These are phyloP conservation scores for Actinernus sp. DNA, from an alignment of 92 coral and sea anemone species.

Conservation along the genomic window DNA sequence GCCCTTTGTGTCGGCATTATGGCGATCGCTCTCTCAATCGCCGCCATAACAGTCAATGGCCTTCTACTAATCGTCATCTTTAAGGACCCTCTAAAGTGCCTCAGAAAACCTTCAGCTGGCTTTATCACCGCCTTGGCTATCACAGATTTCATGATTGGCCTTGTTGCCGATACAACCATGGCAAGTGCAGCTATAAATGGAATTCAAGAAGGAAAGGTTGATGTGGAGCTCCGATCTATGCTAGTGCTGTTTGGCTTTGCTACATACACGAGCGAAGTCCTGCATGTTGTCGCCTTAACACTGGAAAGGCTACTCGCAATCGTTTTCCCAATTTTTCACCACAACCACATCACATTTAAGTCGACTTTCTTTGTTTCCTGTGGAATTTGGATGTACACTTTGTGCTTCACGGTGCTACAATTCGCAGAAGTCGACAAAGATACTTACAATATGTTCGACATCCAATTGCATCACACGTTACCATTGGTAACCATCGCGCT, in stretches of 20 bases:
- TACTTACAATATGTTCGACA: constrained; percentile 36
- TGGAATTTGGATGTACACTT: neutral
- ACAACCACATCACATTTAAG: neutral
- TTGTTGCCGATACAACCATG: constrained; percentile 44
- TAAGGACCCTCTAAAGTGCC: constrained; percentile 52
- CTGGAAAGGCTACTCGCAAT: neutral
- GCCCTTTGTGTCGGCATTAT: neutral
- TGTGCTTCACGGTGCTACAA: constrained; percentile 37
- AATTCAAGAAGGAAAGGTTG: constrained; percentile 11
- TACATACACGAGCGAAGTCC: neutral
- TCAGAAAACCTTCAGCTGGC: constrained; percentile 50
- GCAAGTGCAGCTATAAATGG: constrained; percentile 31
- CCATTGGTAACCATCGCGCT: constrained; percentile 31
- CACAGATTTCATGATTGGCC: constrained; percentile 46
- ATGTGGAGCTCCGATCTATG: constrained; percentile 1
- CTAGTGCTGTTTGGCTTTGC: neutral
- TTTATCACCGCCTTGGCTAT: constrained; percentile 38
- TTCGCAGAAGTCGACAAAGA: constrained; percentile 27
- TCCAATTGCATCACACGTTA: constrained; percentile 32
- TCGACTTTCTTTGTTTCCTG: neutral
- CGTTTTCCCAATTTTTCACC: constrained; percentile 1
- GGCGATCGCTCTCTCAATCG: neutral
- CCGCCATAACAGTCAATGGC: constrained; percentile 20
- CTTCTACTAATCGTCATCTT: constrained; percentile 42
- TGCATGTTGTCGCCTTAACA: constrained; percentile 7